These are phyloP conservation scores for Bucorvus abyssinicus DNA, from an alignment of 2,797 vertebrate genomes.

Conservation along the genomic window DNA sequence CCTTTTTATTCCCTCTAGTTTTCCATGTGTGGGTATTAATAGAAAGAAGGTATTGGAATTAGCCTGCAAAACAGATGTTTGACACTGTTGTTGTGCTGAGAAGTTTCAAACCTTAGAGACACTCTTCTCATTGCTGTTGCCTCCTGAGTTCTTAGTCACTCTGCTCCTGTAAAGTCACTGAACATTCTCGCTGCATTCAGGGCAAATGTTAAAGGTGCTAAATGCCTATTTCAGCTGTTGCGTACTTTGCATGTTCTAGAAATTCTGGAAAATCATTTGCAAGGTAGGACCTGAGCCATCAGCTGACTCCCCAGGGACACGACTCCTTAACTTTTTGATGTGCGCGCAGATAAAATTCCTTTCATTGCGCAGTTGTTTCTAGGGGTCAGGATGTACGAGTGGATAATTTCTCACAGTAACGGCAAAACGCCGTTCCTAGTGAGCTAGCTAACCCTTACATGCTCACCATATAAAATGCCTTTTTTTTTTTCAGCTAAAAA, in stretches of 20 bases:
- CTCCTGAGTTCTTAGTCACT: not conserved
- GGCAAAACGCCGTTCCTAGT: not conserved
- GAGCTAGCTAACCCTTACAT: not conserved
- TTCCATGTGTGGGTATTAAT: not conserved
- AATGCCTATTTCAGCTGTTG: not conserved
- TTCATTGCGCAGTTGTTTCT: not conserved
- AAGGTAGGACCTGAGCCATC: not conserved
- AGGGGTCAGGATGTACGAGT: not conserved
- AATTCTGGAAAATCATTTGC: not conserved
- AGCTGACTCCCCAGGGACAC: not conserved
- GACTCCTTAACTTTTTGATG: not conserved
- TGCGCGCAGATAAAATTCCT: not conserved
- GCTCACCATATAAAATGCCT: not conserved
- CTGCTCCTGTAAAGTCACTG: not conserved
- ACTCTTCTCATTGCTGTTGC: not conserved
- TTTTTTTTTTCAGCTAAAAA: not conserved
- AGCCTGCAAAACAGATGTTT: not conserved
- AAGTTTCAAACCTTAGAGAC: not conserved
- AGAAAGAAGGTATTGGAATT: not conserved
- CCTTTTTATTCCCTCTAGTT: not conserved
- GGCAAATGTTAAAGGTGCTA: not conserved
- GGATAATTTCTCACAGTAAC: not conserved
- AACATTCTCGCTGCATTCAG: not conserved
- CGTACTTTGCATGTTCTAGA: not conserved
- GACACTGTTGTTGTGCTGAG: not conserved